Evolutionary conservation across 2,797 vertebrate species (phyloP), one percentile per base, ranked within the genome.

Genomic region (Lacerta viridis): DNA sequence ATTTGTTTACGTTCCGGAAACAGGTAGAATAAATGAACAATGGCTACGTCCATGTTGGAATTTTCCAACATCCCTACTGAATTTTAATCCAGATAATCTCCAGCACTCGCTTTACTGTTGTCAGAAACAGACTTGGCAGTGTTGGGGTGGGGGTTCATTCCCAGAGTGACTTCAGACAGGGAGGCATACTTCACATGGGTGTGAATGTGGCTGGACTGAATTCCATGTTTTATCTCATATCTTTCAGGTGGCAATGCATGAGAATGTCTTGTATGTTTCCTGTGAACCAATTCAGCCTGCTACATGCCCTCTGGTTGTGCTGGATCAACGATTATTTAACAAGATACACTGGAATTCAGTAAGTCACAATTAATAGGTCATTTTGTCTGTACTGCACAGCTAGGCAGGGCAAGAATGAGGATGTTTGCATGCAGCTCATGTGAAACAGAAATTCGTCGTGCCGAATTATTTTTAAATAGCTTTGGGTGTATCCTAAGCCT

Each of bases 401-500:
- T 86, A 89, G 91, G 93, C 88, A 89, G 90, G 87, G 83, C 88
- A 94, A 94, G 94, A 95, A 95, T 94, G 95, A 96, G 91, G 91
- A 95, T 95, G 92, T 94, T 94, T 94, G 89, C 84, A 80, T 78
- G 85, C 75, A 3, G 1, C 83, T 90, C 91, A 93, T 94, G 91
- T 27, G 74, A 95, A 93, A 0, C 23, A 92, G 87, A 93, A 88
- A 80, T 83, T 80, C 92, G 92, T 89, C 84, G 93, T 0, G 6
- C 89, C 88, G 1, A 93, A 93, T 84, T 90, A 90, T 92, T 92
- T 92, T 95, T 95, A 92, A 85, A 93, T 0, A 0, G 36, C 91
- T 91, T 83, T 92, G 86, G 46, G 80, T 64, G 75, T 90, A 85
- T 80, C 27, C 78, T 81, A 85, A 85, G 71, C 71, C 61, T 43